These are phyloP conservation scores for Electrophaes corylata DNA, from an alignment of 2,888 invertebrate genomes.

Conservation along the genomic window DNA sequence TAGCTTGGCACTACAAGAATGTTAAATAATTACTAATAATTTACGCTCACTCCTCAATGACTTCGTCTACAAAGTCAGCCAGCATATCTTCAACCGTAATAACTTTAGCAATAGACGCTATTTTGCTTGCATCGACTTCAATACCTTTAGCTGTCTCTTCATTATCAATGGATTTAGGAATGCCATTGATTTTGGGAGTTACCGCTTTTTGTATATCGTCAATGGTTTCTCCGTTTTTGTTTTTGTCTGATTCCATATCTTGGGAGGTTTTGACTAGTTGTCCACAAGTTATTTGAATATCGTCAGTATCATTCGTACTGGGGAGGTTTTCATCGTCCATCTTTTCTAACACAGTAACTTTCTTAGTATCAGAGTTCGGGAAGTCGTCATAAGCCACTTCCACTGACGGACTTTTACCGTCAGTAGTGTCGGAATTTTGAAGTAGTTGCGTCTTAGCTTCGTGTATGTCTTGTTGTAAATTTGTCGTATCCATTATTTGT, in stretches of 20 bases:
- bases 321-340: slow-evolving; percentile 70
- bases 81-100: slow-evolving; percentile 73
- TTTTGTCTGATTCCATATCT: slow-evolving; percentile 45
- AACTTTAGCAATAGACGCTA: slow-evolving; percentile 35
- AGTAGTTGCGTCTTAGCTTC: slow-evolving; percentile 61
- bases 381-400: slow-evolving; percentile 69
- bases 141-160: slow-evolving; percentile 41
- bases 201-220: slow-evolving; percentile 22
- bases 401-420: slow-evolving; percentile 58
- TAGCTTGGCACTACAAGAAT: slow-evolving; percentile 19
- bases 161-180: slow-evolving; percentile 41
- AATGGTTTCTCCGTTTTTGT: slow-evolving; percentile 24
- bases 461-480: slow-evolving; percentile 40
- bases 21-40: slow-evolving; percentile 3
- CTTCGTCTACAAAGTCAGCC: slow-evolving; percentile 79
- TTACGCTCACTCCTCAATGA: slow-evolving; percentile 58
- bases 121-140: slow-evolving; percentile 39
- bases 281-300: slow-evolving; percentile 73
- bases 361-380: slow-evolving; percentile 50
- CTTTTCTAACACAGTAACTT: slow-evolving; percentile 59
- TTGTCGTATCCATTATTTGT: slow-evolving; percentile 9
- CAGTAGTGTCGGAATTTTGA: slow-evolving; percentile 50
- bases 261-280: slow-evolving; percentile 60
- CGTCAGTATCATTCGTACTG: slow-evolving; percentile 72
- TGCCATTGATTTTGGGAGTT: slow-evolving; percentile 55